A percentile compares a stretch with the other conserved stretches of the same genome.
phyloP scores from a whole-genome alignment of 2,797 vertebrate genomes.

The Acipenser ruthenus region DNA sequence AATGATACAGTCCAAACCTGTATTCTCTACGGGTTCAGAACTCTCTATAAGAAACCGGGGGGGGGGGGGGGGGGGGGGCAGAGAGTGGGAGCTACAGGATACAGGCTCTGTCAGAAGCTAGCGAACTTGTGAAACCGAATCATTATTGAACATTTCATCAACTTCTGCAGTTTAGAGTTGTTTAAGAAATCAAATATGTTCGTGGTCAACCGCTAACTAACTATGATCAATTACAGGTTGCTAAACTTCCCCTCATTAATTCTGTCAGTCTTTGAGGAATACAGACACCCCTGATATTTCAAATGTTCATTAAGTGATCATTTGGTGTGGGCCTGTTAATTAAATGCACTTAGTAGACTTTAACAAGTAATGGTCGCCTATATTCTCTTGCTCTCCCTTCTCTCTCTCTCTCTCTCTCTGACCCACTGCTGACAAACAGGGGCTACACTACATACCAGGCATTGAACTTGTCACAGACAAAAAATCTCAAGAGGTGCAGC shows the following conservation, averaged over 20 bases:
- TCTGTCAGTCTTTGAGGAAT: conserved; percentile 13
- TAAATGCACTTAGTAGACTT: conserved; percentile 1
- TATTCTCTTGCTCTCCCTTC: background rate
- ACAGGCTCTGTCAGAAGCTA: conserved; percentile 20
- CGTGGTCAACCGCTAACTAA: conserved; percentile 33
- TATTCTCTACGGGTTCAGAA: conserved; percentile 13
- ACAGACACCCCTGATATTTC: conserved; percentile 9
- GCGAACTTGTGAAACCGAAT: conserved; percentile 43
- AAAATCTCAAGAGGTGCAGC: background rate
- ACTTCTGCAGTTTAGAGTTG: conserved; percentile 25
- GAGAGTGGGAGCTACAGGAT: conserved; percentile 27
- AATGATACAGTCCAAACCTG: conserved; percentile 44
- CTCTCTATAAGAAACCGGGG: conserved; percentile 21
- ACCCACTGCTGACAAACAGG: background rate
- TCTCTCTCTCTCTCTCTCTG: background rate
- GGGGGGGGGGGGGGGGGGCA: conserved; percentile 7
- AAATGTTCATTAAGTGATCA: conserved; percentile 26
- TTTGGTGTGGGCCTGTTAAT: background rate
- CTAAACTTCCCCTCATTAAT: conserved; percentile 7
- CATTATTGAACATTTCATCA: conserved; percentile 49
- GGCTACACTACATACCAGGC: background rate
- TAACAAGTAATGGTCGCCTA: background rate
- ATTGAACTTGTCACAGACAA: background rate
- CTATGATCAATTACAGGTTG: conserved; percentile 3
- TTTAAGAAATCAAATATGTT: conserved; percentile 47